Base-by-base conservation (phyloP, 2,888 invertebrate genomes). In the Drosophila stalkeri region DNA sequence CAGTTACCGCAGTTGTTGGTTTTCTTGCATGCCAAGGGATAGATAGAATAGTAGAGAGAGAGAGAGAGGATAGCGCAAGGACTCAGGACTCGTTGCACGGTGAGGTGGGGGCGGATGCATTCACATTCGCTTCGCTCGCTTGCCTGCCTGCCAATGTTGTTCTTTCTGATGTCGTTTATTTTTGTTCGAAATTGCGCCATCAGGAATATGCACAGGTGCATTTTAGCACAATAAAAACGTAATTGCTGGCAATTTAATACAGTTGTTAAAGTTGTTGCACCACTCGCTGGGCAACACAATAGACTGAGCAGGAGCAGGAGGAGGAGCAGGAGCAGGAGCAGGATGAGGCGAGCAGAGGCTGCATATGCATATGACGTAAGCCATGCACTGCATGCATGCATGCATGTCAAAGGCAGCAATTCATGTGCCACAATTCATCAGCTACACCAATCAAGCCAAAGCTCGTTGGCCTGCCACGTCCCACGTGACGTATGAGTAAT, bases 141-240 rank as follows among this genome's bases (percentile, higher is more conserved):
- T 35, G 20, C 27, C 66, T 61, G 64, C 72, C 72, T 72, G 76
- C 77, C 49, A 81, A 80, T 90, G 89, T 87, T 87, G 81, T 86
- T 90, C 87, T 90, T 88, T 81, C 86, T 83, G 84, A 87, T 87
- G 81, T 89, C 89, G 84, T 90, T 90, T 87, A 81, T 87, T 87
- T 89, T 90, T 83, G 89, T 87, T 89, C 86, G 90, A 87, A 87
- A 87, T 87, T 87, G 90, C 90, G 86, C 86, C 90, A 90, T 88
- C 89, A 90, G 90, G 90, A 87, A 86, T 87, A 90, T 87, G 89
- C 86, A 90, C 86, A 87, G 86, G 89, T 87, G 86, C 90, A 89
- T 88, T 87, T 86, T 89, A 90, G 86, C 89, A 87, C 90, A 87
- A 87, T 90, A 90, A 87, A 87, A 87, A 89, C 89, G 89, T 87